Percentiles rank a stretch among this genome's conserved stretches.
Conservation (phyloP, 2,797 vertebrate species). For the Kryptopterus vitreolus region DNA sequence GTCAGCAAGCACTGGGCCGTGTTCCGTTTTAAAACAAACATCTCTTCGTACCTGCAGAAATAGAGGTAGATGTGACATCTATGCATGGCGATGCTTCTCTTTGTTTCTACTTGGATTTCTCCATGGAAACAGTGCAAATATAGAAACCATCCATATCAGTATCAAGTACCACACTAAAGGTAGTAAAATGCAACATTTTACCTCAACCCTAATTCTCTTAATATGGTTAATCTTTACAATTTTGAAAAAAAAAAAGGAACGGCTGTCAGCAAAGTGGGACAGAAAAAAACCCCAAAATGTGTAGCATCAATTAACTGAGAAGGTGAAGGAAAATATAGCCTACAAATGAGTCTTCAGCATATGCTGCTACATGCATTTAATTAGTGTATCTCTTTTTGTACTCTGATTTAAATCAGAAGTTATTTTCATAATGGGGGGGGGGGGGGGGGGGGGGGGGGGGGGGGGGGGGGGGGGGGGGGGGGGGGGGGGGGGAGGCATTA, state of each 20-base stretch:
- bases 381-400: neutral
- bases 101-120: neutral
- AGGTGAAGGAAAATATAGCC: neutral
- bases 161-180: neutral
- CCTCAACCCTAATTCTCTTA: neutral
- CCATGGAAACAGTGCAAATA: conserved; percentile 1
- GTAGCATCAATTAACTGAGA: neutral
- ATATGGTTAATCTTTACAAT: neutral
- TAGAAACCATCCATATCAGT: neutral
- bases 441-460: too few species aligned
- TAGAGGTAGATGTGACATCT: neutral
- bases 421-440: neutral
- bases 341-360: neutral
- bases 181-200: neutral
- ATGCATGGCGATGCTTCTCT: neutral
- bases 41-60: too few species aligned
- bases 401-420: neutral
- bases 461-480: too few species aligned
- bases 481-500: too few species aligned
- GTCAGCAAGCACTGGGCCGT: too few species aligned
- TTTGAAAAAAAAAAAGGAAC: neutral
- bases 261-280: neutral
- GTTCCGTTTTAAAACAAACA: too few species aligned
- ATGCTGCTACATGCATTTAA: neutral
- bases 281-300: neutral